Conservation (phyloP, 2,113 vertebrate genomes). For the Dendrocopos noguchii region DNA sequence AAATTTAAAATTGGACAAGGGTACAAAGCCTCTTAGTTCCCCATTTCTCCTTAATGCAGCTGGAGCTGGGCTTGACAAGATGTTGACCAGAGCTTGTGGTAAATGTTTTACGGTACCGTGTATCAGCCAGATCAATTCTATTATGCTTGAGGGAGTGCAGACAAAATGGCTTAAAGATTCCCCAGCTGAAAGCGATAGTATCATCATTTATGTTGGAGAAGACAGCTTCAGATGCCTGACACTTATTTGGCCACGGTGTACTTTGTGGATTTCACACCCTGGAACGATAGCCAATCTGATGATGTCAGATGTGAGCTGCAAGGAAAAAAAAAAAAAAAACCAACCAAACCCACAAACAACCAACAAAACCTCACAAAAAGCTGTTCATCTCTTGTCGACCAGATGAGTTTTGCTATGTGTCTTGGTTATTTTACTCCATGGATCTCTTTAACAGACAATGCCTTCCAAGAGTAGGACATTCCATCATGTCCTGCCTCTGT, state of each 20-base stretch:
- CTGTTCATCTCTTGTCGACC: not conserved
- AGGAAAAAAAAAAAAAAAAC: not conserved
- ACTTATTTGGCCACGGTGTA: not conserved
- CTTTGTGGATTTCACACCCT: slow-evolving; percentile 33
- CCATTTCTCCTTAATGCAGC: not conserved
- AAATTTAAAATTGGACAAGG: not conserved
- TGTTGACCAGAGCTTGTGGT: slow-evolving; percentile 28
- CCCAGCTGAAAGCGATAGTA: not conserved
- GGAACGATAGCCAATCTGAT: not conserved
- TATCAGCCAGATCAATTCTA: slow-evolving; percentile 34
- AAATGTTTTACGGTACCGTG: not conserved
- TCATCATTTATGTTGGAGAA: not conserved
- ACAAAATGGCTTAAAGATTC: slow-evolving; percentile 32
- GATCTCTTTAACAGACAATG: not conserved
- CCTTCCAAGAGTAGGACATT: not conserved
- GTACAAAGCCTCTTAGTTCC: not conserved
- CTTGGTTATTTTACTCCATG: fast-evolving
- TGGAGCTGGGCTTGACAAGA: slow-evolving; percentile 1
- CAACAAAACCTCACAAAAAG: not conserved
- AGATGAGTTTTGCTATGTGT: not conserved
- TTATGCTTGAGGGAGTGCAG: slow-evolving; percentile 14
- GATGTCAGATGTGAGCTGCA: slow-evolving; percentile 24
- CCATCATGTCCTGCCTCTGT: fast-evolving
- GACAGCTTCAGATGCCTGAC: not conserved
- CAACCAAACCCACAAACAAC: no score